Percentiles rank a stretch among this genome's conserved stretches.
Evolutionary conservation across 2,797 vertebrate species (phyloP).

Genomic region (Pitangus sulphuratus): DNA sequence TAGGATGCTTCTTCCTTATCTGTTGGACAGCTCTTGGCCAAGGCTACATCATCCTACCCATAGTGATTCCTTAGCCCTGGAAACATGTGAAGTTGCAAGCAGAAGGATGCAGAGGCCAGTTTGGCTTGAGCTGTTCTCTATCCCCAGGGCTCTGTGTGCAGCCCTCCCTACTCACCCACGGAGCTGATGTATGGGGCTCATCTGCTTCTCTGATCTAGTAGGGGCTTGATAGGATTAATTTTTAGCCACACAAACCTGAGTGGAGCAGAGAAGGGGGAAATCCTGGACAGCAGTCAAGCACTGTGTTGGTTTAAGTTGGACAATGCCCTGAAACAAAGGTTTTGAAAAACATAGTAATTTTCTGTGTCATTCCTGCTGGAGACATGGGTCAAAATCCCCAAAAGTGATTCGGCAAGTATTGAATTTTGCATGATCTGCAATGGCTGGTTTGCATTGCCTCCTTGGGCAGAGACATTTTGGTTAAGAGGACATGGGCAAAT

Average conservation of each 20-base stretch:
- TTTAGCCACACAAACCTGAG: not conserved
- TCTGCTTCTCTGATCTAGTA: not conserved
- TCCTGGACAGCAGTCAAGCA: not conserved
- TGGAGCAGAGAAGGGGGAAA: not conserved
- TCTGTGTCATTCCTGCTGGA: not conserved
- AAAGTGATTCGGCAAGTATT: not conserved
- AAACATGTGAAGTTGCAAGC: not conserved
- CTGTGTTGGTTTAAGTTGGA: not conserved
- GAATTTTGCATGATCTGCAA: not conserved
- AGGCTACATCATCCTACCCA: not conserved
- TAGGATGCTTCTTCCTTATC: not conserved
- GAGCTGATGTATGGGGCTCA: not conserved
- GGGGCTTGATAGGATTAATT: not conserved
- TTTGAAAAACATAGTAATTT: not conserved
- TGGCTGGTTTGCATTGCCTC: not conserved
- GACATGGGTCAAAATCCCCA: not conserved
- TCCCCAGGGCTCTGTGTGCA: not conserved
- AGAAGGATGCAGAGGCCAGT: not conserved
- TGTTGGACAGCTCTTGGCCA: not conserved
- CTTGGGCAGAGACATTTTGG: not conserved
- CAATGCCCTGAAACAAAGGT: not conserved
- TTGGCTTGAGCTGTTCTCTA: not conserved
- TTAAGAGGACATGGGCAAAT: not conserved
- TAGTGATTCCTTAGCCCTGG: not conserved
- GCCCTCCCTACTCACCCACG: accelerated